Conservation (phyloP, 2,113 vertebrate genomes). For the Entelurus aequoreus region DNA sequence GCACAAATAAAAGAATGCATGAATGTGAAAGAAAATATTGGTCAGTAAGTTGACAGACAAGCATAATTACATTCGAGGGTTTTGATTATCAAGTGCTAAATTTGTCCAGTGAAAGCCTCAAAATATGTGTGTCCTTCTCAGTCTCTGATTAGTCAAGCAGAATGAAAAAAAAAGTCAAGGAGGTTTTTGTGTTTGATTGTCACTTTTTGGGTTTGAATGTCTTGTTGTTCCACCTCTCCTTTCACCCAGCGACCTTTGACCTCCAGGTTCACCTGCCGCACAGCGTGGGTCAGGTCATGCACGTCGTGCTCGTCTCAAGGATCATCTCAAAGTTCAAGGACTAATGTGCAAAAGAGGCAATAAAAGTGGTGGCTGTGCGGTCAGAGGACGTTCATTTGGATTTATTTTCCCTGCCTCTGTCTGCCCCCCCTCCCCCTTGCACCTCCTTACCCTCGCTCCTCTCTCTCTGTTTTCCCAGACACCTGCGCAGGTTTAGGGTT, state of each 20-base stretch:
- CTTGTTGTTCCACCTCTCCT: background rate
- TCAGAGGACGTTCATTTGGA: conserved; percentile 2
- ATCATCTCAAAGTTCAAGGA: background rate
- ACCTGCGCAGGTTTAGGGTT: conserved; percentile 97
- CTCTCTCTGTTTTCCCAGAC: conserved; percentile 77
- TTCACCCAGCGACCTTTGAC: background rate
- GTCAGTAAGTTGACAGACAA: too few relatives aligned
- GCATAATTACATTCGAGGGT: too few relatives aligned
- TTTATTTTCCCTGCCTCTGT: conserved; percentile 5
- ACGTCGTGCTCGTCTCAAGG: background rate
- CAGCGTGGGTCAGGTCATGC: background rate
- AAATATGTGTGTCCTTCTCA: background rate
- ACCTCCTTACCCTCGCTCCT: conserved; percentile 15
- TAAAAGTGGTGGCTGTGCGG: background rate
- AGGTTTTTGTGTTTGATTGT: conserved; percentile 1
- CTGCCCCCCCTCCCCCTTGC: conserved; percentile 8
- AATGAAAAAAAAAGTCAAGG: background rate
- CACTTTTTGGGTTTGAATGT: conserved; percentile 1
- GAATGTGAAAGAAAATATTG: too few relatives aligned
- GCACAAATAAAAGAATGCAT: too few relatives aligned
- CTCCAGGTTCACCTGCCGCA: background rate
- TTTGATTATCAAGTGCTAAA: too few relatives aligned
- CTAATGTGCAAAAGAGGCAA: conserved; percentile 62
- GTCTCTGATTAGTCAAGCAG: background rate
- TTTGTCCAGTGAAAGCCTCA: too few relatives aligned